Base-by-base conservation (phyloP, 2,113 vertebrate genomes). In the Onychorhynchus coronatus region DNA sequence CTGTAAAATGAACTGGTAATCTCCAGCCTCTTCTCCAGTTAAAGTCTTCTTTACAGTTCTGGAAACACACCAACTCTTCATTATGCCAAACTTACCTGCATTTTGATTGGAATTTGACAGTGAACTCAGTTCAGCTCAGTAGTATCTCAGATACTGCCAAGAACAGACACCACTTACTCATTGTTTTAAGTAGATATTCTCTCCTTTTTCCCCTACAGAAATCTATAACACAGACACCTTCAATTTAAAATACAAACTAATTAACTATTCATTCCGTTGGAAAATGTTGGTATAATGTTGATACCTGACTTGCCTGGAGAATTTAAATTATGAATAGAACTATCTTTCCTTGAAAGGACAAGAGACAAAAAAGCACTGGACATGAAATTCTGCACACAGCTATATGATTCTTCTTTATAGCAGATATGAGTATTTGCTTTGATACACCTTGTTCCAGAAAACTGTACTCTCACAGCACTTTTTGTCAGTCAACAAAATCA, bases 201-300 rank as follows among this genome's bases (percentile, higher is more conserved):
- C 65, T 53, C 42, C 96, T 96, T 91, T 90, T 83, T 28, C 95
- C 96, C 56, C 84, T 82, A 95, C 8, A 25, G 74, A 97, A 97
- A 96, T 97, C 97, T 97, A 12, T 94, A 97, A 95, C 14, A 85
- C 17, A 42, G 82, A 67, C 68, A 95, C 77, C 83, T 96, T 95
- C 91, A 91, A 52, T 97, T 95, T 97, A 89, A 97, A 96, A 97
- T 84, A 94, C 78, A 97, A 96, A 92, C 86, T 91, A 97, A 97
- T 97, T 97, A 97, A 97, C 93, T 96, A 91, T 42, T 55, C 15
- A 6, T 96, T 97, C 91, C 52, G 53, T 81, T 95, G 42, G 92
- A 97, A 96, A 97, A 94, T 85, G 56, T 73, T 95, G 75, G 41
- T 93, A 94, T 77, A 98, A 94, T 83, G 78, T 68, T 97, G 84